Conservation (phyloP, 2,888 invertebrate species). For the Brassicogethes aeneus region DNA sequence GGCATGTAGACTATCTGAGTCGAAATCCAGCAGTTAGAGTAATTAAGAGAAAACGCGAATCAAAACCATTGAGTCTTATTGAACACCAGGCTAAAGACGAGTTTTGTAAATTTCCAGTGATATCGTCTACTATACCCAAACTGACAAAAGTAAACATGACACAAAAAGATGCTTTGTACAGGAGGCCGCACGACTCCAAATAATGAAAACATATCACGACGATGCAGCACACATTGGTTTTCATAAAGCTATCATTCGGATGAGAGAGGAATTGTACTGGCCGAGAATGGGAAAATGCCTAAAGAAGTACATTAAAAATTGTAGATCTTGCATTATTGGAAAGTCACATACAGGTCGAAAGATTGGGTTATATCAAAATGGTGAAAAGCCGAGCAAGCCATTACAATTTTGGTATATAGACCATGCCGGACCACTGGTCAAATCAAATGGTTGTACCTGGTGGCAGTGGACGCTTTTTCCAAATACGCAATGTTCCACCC, state of each 20-base stretch:
- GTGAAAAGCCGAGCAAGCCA: slow-evolving; percentile 9
- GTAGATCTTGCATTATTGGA: slow-evolving; percentile 11
- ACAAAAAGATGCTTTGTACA: slow-evolving; percentile 1
- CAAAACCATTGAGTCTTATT: too few species aligned
- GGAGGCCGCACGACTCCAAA: slow-evolving; percentile 3
- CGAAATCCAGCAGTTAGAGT: too few species aligned
- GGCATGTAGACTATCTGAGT: not conserved
- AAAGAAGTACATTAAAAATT: slow-evolving; percentile 12
- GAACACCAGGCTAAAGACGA: too few species aligned
- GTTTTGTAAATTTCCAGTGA: too few species aligned
- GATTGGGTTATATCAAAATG: slow-evolving; percentile 2
- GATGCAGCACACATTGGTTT: slow-evolving; percentile 10
- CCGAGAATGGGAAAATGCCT: slow-evolving; percentile 8
- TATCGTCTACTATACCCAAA: too few species aligned
- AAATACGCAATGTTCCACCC: slow-evolving; percentile 9
- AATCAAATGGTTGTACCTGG: slow-evolving; percentile 12
- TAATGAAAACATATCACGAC: slow-evolving; percentile 6
- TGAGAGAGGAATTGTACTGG: slow-evolving; percentile 9
- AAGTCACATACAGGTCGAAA: slow-evolving; percentile 15
- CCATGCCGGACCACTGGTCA: slow-evolving; percentile 17
- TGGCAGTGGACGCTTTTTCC: slow-evolving; percentile 12
- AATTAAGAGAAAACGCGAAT: too few species aligned
- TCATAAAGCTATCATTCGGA: slow-evolving; percentile 6
- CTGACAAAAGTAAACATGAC: not conserved
- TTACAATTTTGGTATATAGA: slow-evolving; percentile 15